Conservation (phyloP, 2,113 vertebrate genomes). For the Tetraodon nigroviridis region DNA sequence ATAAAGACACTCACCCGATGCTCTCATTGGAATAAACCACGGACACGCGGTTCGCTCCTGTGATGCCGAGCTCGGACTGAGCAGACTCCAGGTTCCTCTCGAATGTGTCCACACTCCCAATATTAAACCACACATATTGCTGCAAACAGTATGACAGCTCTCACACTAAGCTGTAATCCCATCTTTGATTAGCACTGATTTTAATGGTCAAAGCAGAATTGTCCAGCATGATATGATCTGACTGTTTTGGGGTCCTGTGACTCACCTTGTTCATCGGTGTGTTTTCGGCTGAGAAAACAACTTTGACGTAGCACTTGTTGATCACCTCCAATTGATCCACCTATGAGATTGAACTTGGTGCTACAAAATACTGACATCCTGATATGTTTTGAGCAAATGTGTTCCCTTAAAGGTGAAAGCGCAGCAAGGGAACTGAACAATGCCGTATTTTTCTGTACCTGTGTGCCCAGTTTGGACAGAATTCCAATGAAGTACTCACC, state of each 20-base stretch:
- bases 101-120: conserved; percentile 95
- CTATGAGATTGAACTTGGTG: conserved; percentile 43
- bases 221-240: not conserved
- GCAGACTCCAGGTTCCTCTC: conserved; percentile 89
- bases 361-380: not conserved
- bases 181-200: not conserved
- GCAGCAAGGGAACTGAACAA: not conserved
- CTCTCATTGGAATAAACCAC: conserved; percentile 88
- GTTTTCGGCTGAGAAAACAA: conserved; percentile 65
- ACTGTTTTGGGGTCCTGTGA: not conserved
- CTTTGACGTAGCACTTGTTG: conserved; percentile 77
- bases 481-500: conserved; percentile 55
- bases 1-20: conserved; percentile 79
- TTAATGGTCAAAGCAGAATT: not conserved
- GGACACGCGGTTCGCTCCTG: conserved; percentile 81
- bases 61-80: conserved; percentile 75
- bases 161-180: too few relatives aligned
- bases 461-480: too few relatives aligned
- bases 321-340: conserved; percentile 77
- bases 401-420: not conserved
- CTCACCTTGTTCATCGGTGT: conserved; percentile 65
- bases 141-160: conserved; percentile 43
- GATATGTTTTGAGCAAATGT: not conserved
- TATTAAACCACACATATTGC: conserved; percentile 96
- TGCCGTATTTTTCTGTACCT: too few relatives aligned